A percentile compares a stretch with the other conserved stretches of the same genome.
These are phyloP conservation scores for Hippopotamyrus pictus DNA, from an alignment of 2,797 vertebrate species.

Conservation along the genomic window DNA sequence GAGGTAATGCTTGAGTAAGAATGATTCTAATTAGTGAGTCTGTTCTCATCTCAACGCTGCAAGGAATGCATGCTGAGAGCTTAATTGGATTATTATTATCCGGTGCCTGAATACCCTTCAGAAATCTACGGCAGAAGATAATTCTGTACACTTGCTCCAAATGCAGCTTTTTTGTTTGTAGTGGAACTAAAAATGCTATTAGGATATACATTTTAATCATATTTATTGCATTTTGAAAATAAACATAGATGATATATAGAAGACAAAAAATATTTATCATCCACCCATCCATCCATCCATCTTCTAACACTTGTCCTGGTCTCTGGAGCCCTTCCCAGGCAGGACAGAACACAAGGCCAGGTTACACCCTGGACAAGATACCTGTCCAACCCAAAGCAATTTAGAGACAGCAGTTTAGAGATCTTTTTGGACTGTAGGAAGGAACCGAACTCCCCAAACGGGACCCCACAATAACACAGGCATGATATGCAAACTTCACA, in stretches of 20 bases:
- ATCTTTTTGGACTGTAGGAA: background rate
- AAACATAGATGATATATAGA: background rate
- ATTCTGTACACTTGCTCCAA: background rate
- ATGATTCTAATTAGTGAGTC: conserved; percentile 21
- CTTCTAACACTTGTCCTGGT: background rate
- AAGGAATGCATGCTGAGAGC: conserved; percentile 9
- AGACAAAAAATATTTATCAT: background rate
- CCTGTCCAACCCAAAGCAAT: background rate
- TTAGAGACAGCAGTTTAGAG: background rate
- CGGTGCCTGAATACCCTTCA: background rate
- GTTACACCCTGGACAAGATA: background rate
- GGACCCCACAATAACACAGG: background rate
- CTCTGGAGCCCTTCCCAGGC: background rate
- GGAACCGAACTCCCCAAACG: background rate
- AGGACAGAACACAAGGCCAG: background rate
- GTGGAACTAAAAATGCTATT: background rate
- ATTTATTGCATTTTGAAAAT: background rate
- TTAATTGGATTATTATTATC: conserved; percentile 17
- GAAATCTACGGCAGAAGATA: background rate
- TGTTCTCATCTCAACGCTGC: background rate
- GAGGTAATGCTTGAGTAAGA: background rate
- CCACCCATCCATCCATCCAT: background rate
- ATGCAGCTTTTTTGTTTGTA: background rate
- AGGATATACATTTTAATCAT: background rate
- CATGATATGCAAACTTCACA: background rate